Conservation (phyloP, 2,888 invertebrate species). For the Drosophila bunnanda region DNA sequence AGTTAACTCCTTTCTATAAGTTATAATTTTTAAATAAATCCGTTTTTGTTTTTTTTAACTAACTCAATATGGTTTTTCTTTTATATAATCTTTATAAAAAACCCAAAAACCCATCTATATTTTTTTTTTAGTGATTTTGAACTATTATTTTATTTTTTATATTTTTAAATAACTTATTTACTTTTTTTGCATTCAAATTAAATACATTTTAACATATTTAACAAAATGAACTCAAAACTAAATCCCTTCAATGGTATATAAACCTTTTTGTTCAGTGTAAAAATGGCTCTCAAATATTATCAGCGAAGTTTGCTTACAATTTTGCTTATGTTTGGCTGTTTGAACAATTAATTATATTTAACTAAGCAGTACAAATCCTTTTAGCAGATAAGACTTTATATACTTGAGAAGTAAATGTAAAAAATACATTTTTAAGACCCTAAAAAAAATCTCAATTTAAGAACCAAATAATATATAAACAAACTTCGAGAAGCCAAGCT, state of each 20-base stretch:
- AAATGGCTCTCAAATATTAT: neutral
- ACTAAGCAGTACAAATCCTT: conserved; percentile 4
- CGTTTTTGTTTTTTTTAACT: too few relatives aligned
- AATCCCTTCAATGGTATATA: neutral
- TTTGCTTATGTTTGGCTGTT: conserved; percentile 8
- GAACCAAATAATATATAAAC: neutral
- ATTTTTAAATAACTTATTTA: too few relatives aligned
- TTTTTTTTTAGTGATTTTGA: conserved; percentile 1
- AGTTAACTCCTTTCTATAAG: too few relatives aligned
- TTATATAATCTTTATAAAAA: neutral
- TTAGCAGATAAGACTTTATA: neutral
- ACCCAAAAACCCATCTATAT: neutral
- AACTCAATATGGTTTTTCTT: too few relatives aligned
- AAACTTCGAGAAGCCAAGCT: too few relatives aligned
- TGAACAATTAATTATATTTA: conserved; percentile 34
- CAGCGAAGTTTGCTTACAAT: neutral
- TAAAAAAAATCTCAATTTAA: too few relatives aligned
- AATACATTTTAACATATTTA: neutral
- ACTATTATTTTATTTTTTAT: neutral
- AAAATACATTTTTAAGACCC: neutral
- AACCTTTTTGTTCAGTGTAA: neutral
- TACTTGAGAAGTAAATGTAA: neutral
- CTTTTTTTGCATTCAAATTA: neutral
- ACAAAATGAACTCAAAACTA: neutral
- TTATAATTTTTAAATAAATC: too few relatives aligned